Evolutionary conservation across 2,888 invertebrate species (phyloP), one percentile per base, ranked within the genome.

Genomic region (Acrocyrtus sp.): DNA sequence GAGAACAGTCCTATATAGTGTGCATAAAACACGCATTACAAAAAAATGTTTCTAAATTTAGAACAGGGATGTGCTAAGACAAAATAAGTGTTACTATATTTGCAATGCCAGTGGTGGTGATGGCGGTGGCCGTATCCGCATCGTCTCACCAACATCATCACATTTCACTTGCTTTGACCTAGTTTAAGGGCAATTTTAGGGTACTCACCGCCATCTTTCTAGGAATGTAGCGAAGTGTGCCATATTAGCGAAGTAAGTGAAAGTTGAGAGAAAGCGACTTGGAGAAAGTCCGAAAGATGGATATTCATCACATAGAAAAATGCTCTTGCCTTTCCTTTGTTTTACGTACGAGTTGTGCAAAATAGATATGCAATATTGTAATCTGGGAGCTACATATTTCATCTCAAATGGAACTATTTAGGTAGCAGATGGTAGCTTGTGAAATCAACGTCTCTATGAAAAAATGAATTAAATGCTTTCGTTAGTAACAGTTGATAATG

Each of bases 21-120:
- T 45, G n/a, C 19, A 39, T 4, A 34, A 5, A 6, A 41, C 26
- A 34, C 27, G 26, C 22, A 56, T 17, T 60, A 60, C 57, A 63
- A 50, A n/a, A 29, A 54, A 41, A 60, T 45, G 17, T 19, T 58
- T 54, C 70, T 72, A 72, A 63, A 72, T 65, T 65, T 72, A 72
- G 72, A 41, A 53, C 65, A 48, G 56, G 58, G 72, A 72, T 72
- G 72, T 65, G 19, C 54, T 65, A 63, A 29, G 22, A 34, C 51
- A 29, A 48, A 70, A 61, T 61, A 63, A 72, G 58, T 58, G 51
- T 58, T 58, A 45, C 63, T 72, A 58, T 65, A 65, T 63, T 72
- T 72, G n/a, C n/a, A n/a, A n/a, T n/a, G n/a, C n/a, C n/a, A n/a
- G n/a, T n/a, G 50, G 34, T 51, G 26, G 22, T 10, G 22, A 24